Base-by-base conservation (phyloP, 2,113 vertebrate species). In the Xenotilapia caudafasciata region DNA sequence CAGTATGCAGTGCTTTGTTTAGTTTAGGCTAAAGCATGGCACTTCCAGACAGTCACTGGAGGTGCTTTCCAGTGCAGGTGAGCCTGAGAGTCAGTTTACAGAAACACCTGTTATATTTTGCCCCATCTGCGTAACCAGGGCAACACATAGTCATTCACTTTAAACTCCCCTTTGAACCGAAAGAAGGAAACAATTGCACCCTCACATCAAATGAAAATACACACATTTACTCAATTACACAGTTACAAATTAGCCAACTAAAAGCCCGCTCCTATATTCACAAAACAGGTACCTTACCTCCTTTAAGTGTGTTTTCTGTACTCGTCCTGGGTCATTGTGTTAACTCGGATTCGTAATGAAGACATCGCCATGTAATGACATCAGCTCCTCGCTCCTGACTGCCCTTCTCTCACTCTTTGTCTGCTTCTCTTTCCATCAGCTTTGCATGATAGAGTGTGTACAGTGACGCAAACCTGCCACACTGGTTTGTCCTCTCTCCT, bases 31-130 rank as follows among this genome's bases (percentile, higher is more conserved):
- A 33, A 10, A 28, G n/a, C 15, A 1, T 49, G 21, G 82, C n/a
- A 21, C 19, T 80, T 60, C 28, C 28, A 14, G 15, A 31, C 6
- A 60, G 40, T 42, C 70, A 65, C 33, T 17, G 42, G 40, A 33
- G 83, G 84, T 82, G 80, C 17, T 90, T 86, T 80, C 79, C 21
- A 14, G 21, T 38, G 42, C 89, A 85, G 85, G 82, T 86, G 86
- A 89, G 83, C 81, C 23, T 38, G 60, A 91, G 95, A 95, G 91
- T 96, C 94, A 31, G 82, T 92, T 96, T 96, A 96, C 95, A 93
- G 88, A 92, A 90, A 94, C 95, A 96, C 94, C 94, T 96, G 95
- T 92, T 94, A 86, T 80, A 82, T 79, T 79, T 21, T 90, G 42
- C 86, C 82, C 86, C 88, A 92, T 92, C 90, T 91, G 70, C n/a